A percentile compares a stretch with the other conserved stretches of the same genome.
These are phyloP conservation scores for Coregonus clupeaformis DNA, from an alignment of 2,113 vertebrate genomes.

Conservation along the genomic window DNA sequence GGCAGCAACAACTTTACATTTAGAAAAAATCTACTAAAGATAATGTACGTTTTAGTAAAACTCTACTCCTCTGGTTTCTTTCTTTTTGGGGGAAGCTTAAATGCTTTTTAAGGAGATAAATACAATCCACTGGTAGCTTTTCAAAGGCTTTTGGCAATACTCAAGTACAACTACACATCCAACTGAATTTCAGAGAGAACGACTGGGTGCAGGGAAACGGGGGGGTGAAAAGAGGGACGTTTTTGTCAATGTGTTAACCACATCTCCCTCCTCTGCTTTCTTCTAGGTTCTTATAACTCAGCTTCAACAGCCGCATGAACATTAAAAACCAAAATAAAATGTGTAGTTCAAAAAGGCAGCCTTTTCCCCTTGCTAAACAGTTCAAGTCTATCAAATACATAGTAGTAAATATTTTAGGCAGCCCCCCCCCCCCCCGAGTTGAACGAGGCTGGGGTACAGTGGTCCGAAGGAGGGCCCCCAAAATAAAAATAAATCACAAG, in stretches of 20 bases:
- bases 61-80: slow-evolving; percentile 27
- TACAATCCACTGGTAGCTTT: slow-evolving; percentile 56
- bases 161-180: slow-evolving; percentile 46
- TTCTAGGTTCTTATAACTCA: slow-evolving; percentile 24
- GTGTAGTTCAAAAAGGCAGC: slow-evolving; percentile 69
- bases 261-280: slow-evolving; percentile 45
- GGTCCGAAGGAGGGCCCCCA: slow-evolving; percentile 21
- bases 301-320: slow-evolving; percentile 53
- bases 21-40: slow-evolving; percentile 37
- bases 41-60: slow-evolving; percentile 50
- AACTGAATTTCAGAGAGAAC: slow-evolving; percentile 54
- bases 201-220: slow-evolving; percentile 48
- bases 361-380: slow-evolving; percentile 64
- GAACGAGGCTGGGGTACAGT: slow-evolving; percentile 35
- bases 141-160: slow-evolving; percentile 72
- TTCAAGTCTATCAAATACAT: slow-evolving; percentile 69
- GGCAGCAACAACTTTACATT: slow-evolving; percentile 30
- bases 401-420: slow-evolving; percentile 55
- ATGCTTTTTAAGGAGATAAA: slow-evolving; percentile 54
- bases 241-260: slow-evolving; percentile 27
- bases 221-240: slow-evolving; percentile 43
- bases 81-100: slow-evolving; percentile 44
- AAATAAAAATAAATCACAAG: slow-evolving; percentile 26
- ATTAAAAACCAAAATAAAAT: slow-evolving; percentile 30
- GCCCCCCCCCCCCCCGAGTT: slow-evolving; percentile 18